phyloP scores from a whole-genome alignment of 2,113 vertebrate genomes.

The Haemorhous mexicanus region DNA sequence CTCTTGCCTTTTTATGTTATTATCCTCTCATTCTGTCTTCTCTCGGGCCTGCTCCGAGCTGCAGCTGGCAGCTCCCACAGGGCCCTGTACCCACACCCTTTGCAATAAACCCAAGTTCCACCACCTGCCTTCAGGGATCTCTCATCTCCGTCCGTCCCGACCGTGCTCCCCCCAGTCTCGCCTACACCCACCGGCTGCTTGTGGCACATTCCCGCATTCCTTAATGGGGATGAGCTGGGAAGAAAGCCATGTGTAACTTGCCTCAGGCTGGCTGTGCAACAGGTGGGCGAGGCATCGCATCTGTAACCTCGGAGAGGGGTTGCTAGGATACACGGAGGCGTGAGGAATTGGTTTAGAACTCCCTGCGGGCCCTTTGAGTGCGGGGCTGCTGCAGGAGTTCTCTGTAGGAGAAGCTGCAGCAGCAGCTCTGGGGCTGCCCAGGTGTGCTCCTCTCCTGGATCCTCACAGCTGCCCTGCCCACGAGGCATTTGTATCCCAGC shows the following conservation, averaged over 20 bases:
- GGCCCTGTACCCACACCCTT: too few species aligned
- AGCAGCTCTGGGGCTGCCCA: background rate
- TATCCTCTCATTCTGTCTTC: too few species aligned
- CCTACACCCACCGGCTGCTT: background rate
- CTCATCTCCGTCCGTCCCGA: too few species aligned
- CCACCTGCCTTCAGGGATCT: too few species aligned
- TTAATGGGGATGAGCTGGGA: background rate
- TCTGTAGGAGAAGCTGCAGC: background rate
- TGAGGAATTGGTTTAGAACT: background rate
- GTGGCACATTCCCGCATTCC: background rate
- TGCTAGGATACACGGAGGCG: constrained; percentile 35
- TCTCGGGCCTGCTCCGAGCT: too few species aligned
- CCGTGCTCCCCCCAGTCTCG: too few species aligned
- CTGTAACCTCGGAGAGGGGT: background rate
- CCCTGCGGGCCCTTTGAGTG: background rate
- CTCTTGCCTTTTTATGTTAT: too few species aligned
- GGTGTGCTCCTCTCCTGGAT: background rate
- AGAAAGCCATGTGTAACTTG: background rate
- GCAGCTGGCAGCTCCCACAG: too few species aligned
- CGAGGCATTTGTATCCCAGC: background rate
- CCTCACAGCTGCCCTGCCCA: fast-evolving
- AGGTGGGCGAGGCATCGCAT: background rate
- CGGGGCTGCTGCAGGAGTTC: background rate
- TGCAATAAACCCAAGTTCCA: too few species aligned
- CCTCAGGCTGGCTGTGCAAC: background rate